Conservation (phyloP, 2,888 invertebrate species). For the Drosophila monieri region DNA sequence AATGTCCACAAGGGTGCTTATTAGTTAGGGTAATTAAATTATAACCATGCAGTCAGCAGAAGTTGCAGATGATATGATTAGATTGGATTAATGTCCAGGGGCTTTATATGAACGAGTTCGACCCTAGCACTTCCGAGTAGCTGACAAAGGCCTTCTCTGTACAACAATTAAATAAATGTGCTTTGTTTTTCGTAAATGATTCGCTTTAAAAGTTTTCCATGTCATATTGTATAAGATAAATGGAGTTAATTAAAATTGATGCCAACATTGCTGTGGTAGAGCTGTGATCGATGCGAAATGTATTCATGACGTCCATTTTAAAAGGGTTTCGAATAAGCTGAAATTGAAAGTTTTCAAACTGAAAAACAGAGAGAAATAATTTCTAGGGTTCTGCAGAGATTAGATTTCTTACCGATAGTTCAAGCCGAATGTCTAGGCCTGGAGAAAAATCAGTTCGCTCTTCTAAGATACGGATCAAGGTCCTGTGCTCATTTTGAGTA, state of each 20-base stretch:
- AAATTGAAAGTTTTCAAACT: conserved; percentile 43
- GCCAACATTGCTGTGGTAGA: conserved; percentile 9
- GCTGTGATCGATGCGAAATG: conserved; percentile 23
- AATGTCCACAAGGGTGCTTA: too few relatives aligned
- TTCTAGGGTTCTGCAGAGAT: not conserved
- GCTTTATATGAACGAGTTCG: too few relatives aligned
- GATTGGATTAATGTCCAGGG: too few relatives aligned
- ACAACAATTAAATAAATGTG: too few relatives aligned
- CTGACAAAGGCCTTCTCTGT: too few relatives aligned
- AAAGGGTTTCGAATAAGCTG: conserved; percentile 55
- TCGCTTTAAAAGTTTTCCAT: conserved; percentile 24
- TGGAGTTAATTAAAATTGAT: conserved; percentile 38
- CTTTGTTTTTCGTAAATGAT: too few relatives aligned
- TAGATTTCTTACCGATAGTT: conserved; percentile 36
- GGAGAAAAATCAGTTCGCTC: conserved; percentile 19
- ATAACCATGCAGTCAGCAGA: too few relatives aligned
- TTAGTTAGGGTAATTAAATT: too few relatives aligned
- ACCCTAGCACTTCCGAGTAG: too few relatives aligned
- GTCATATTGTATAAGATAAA: conserved; percentile 60
- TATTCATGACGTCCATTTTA: conserved; percentile 27
- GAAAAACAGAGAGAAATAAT: not conserved
- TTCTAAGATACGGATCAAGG: conserved; percentile 22
- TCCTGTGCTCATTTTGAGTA: conserved; percentile 25
- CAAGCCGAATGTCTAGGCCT: conserved; percentile 47
- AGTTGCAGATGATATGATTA: too few relatives aligned